Conservation (phyloP, 2,888 invertebrate genomes). For the Criorhina ranunculi region DNA sequence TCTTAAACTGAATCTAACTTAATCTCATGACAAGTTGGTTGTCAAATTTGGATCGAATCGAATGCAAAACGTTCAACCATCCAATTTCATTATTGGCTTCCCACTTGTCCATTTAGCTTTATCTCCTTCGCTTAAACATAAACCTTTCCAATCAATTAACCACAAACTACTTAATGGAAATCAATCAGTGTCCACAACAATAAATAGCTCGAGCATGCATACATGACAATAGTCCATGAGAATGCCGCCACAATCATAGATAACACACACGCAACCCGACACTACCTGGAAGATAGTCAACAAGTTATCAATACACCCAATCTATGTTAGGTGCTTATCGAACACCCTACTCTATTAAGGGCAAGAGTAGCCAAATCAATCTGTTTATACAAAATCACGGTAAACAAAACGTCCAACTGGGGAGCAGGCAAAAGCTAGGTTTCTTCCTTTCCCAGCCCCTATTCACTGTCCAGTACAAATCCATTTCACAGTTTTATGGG, state of each 20-base stretch:
- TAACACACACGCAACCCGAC: constrained; percentile 48
- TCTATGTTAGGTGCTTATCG: constrained; percentile 29
- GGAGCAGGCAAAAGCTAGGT: constrained; percentile 3
- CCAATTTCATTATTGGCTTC: background rate
- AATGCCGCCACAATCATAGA: constrained; percentile 33
- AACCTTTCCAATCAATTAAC: constrained; percentile 45
- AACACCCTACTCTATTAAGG: constrained; percentile 21
- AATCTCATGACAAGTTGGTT: no score
- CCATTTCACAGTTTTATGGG: constrained; percentile 42
- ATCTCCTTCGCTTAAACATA: constrained; percentile 25
- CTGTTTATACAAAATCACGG: constrained; percentile 48
- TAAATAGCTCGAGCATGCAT: constrained; percentile 39
- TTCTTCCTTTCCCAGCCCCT: constrained; percentile 37
- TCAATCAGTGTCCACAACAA: constrained; percentile 53
- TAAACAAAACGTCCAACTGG: constrained; percentile 25
- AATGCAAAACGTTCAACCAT: no score
- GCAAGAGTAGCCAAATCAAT: constrained; percentile 30
- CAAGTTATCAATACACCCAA: constrained; percentile 26
- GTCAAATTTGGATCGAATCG: no score
- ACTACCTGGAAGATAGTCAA: constrained; percentile 30
- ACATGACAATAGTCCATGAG: constrained; percentile 38
- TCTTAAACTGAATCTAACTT: no score
- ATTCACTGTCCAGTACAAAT: constrained; percentile 1
- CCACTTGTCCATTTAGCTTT: constrained; percentile 14
- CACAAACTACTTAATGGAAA: constrained; percentile 38